Evolutionary conservation across 2,797 vertebrate genomes (phyloP), one percentile per base, ranked within the genome.

Genomic region (Vultur gryphus): DNA sequence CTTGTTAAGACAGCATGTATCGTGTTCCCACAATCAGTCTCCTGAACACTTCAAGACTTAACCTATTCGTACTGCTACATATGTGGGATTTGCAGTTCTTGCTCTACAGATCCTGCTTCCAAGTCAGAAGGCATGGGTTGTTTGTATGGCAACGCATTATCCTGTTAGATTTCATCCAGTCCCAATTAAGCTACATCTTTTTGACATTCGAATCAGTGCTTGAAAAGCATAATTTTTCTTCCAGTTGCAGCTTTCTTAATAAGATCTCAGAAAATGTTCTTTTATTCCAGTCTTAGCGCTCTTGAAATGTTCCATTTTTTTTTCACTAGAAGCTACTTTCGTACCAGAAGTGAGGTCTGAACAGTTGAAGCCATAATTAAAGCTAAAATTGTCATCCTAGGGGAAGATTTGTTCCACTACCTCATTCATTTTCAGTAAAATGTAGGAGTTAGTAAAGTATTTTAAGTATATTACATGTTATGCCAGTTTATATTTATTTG

Each of bases 401-500:
- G 9, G 62, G 59, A 84, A 83, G 64, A 75, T 71, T 91, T 84
- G 41, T 90, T 94, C 78, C 19, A 43, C 41, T 84, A 26, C 33
- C 41, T 89, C 57, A 54, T 80, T 64, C 31, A 67, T 82, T 87
- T 93, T 52, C 65, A 81, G 39, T 54, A 81, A 95, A 89, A 91
- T 49, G 25, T 57, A 64, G 57, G 33, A 37, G 13, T 51, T 57
- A n/a, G 25, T 62, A 43, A 89, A 57, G 11, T 70, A 67, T 52
- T 93, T 73, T 82, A 71, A 46, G 31, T 41, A 6, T 10, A 11
- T 67, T 86, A 8, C 39, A 28, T 59, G 46, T 83, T 83, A 65
- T 90, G 39, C 59, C 65, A 51, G 59, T 94, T 93, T 86, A 57
- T 88, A 87, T 94, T 91, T 5, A 59, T 87, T 94, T 89, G 57